A percentile compares a stretch with the other conserved stretches of the same genome.
Evolutionary conservation across 2,888 invertebrate species (phyloP).

Genomic region (Folsomia candida): DNA sequence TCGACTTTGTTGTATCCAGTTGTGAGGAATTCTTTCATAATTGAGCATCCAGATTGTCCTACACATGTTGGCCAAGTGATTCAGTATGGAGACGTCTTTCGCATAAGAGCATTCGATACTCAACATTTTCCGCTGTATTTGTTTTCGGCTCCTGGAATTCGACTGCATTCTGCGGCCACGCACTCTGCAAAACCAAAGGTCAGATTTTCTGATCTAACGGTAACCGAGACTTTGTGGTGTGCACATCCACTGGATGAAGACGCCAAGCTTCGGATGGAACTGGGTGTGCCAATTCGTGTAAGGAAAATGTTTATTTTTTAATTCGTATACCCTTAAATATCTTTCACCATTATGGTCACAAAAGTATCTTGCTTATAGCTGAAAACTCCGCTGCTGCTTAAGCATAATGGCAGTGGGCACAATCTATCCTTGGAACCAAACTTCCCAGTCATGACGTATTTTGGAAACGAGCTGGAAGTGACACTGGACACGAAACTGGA

Average conservation of each 20-base stretch:
- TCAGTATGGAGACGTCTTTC: constrained; percentile 44
- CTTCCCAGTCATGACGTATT: constrained; percentile 44
- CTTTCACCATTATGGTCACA: neutral
- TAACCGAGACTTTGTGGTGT: constrained; percentile 45
- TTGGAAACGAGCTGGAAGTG: constrained; percentile 47
- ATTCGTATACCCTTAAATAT: no score
- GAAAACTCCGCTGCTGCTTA: constrained; percentile 33
- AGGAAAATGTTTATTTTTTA: constrained; percentile 5
- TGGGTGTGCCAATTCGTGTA: constrained; percentile 45
- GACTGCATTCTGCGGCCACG: constrained; percentile 34
- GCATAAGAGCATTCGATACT: constrained; percentile 43
- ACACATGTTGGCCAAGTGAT: constrained; percentile 14
- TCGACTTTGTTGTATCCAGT: constrained; percentile 45
- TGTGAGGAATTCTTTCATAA: constrained; percentile 46
- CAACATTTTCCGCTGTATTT: constrained; percentile 45
- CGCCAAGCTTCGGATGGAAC: constrained; percentile 32
- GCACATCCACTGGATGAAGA: constrained; percentile 36
- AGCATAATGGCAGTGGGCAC: constrained; percentile 45
- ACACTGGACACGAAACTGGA: constrained; percentile 42
- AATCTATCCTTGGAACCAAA: constrained; percentile 40
- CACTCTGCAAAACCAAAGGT: constrained; percentile 47
- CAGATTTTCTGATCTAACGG: constrained; percentile 42
- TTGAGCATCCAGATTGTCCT: constrained; percentile 33
- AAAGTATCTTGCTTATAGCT: constrained; percentile 5
- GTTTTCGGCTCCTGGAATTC: constrained; percentile 44